These are phyloP conservation scores for Melinopterus prodromus DNA, from an alignment of 2,888 invertebrate species.

Conservation along the genomic window DNA sequence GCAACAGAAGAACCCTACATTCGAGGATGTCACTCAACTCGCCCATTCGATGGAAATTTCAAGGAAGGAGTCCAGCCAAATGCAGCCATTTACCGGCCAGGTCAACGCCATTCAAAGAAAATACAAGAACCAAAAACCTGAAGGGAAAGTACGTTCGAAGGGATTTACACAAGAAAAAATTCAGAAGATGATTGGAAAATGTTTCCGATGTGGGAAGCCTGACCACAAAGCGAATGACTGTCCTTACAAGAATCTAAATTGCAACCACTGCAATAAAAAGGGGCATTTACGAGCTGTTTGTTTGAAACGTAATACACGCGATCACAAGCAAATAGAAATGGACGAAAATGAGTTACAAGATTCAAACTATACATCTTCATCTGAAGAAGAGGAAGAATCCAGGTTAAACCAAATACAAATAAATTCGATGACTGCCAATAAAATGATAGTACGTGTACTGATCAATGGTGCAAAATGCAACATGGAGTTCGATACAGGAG, in stretches of 20 bases:
- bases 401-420: neutral
- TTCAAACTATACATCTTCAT: neutral
- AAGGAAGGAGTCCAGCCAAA: slow-evolving; percentile 9
- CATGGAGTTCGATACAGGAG: slow-evolving; percentile 27
- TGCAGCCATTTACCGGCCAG: neutral
- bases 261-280: slow-evolving; percentile 21
- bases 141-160: too few species aligned
- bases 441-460: slow-evolving; percentile 20
- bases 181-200: slow-evolving; percentile 9
- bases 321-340: slow-evolving; percentile 10
- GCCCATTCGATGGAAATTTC: slow-evolving; percentile 24
- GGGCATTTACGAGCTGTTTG: slow-evolving; percentile 19
- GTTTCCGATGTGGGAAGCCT: slow-evolving; percentile 20
- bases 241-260: slow-evolving; percentile 21
- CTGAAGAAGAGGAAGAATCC: slow-evolving; percentile 5
- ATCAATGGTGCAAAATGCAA: slow-evolving; percentile 21
- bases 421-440: neutral
- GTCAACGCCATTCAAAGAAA: neutral
- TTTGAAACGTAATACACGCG: neutral
- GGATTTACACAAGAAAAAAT: neutral
- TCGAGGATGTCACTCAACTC: slow-evolving; percentile 27
- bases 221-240: slow-evolving; percentile 22
- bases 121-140: too few species aligned
- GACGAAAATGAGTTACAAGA: neutral
- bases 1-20: slow-evolving; percentile 25